phyloP scores from a whole-genome alignment of 2,113 vertebrate genomes.

The Beaufortia kweichowensis region DNA sequence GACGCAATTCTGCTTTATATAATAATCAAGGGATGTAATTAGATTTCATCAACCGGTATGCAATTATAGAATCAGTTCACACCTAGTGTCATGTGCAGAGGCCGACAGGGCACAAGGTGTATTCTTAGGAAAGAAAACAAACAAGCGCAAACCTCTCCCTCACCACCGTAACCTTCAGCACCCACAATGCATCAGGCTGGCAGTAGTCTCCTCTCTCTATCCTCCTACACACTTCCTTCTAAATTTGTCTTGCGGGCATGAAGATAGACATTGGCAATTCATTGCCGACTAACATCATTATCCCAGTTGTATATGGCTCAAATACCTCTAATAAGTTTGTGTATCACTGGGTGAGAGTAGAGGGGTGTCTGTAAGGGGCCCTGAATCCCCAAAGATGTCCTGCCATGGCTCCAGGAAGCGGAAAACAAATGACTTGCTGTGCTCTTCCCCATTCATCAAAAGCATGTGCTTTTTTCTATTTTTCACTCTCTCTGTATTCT shows the following conservation, averaged over 20 bases:
- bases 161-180: conserved; percentile 5
- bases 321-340: conserved; percentile 39
- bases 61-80: not conserved
- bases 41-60: conserved; percentile 14
- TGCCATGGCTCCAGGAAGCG: conserved; percentile 28
- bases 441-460: conserved; percentile 50
- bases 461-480: conserved; percentile 19
- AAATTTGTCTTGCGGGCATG: conserved; percentile 26
- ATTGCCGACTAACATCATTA: conserved; percentile 42
- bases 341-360: conserved; percentile 39
- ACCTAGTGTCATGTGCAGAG: conserved; percentile 1
- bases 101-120: conserved; percentile 2
- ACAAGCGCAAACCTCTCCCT: not conserved
- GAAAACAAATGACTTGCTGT: conserved; percentile 49
- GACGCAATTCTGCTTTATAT: not conserved
- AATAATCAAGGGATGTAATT: conserved; percentile 23
- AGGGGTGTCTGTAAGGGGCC: conserved; percentile 28
- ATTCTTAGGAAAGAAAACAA: conserved; percentile 40
- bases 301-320: conserved; percentile 40
- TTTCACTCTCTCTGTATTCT: conserved; percentile 3
- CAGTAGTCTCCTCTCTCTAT: not conserved
- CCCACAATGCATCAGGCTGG: conserved; percentile 7
- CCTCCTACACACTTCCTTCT: conserved; percentile 20
- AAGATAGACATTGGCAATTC: conserved; percentile 27
- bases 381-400: conserved; percentile 40